A percentile compares a stretch with the other conserved stretches of the same genome.
phyloP scores from a whole-genome alignment of 2,888 invertebrate genomes.

The Dromius quadrimaculatus region DNA sequence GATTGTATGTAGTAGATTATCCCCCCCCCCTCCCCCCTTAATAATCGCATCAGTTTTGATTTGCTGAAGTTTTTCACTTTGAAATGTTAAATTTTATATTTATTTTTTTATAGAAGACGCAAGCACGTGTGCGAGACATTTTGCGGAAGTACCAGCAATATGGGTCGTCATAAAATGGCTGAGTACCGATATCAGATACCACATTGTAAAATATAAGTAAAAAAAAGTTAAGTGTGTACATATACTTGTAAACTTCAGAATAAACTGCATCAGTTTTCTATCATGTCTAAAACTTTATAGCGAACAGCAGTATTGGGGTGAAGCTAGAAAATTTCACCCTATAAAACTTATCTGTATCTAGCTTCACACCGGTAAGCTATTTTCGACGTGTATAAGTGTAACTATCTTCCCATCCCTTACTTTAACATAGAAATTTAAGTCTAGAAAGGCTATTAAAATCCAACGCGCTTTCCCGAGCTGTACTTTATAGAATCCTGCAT shows the following conservation, averaged over 20 bases:
- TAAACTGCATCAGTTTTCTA: slow-evolving; percentile 52
- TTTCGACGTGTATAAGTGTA: slow-evolving; percentile 51
- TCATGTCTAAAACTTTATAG: slow-evolving; percentile 49
- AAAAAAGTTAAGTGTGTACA: slow-evolving; percentile 49
- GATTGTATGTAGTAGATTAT: too few relatives aligned
- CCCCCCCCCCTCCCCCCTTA: too few relatives aligned
- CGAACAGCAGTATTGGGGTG: slow-evolving; percentile 23
- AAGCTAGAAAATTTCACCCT: slow-evolving; percentile 9
- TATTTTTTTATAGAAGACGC: too few relatives aligned
- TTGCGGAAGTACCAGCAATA: too few relatives aligned
- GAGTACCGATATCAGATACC: slow-evolving; percentile 44
- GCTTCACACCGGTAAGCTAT: slow-evolving; percentile 34
- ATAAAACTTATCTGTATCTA: too few relatives aligned
- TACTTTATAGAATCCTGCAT: slow-evolving; percentile 13
- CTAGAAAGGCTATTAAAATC: slow-evolving; percentile 33
- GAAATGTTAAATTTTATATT: too few relatives aligned
- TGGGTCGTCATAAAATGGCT: slow-evolving; percentile 20
- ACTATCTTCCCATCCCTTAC: slow-evolving; percentile 50
- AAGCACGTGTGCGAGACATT: too few relatives aligned
- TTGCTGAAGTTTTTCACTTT: too few relatives aligned
- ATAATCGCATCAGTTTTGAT: too few relatives aligned
- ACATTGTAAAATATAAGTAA: slow-evolving; percentile 45
- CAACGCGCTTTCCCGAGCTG: neutral
- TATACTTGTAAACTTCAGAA: slow-evolving; percentile 51
- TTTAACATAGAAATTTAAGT: slow-evolving; percentile 48